Conservation (phyloP, 1,140 invertebrate genomes). For the Lordiphosa clarofinis region DNA sequence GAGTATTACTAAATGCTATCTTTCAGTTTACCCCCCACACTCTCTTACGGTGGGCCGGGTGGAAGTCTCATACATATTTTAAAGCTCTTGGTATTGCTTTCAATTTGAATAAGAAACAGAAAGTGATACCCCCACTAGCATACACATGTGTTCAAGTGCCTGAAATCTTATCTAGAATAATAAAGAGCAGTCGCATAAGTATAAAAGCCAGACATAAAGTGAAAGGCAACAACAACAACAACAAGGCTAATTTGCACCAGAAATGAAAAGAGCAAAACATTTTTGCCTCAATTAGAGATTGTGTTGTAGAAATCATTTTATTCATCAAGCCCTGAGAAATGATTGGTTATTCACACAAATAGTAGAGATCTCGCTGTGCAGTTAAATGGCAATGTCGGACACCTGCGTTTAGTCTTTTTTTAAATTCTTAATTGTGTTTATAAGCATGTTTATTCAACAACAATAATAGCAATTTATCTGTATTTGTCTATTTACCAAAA, state of each 20-base stretch:
- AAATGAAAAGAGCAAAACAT: conserved; percentile 23
- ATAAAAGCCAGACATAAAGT: conserved; percentile 23
- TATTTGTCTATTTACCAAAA: conserved; percentile 34
- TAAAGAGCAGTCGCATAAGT: conserved; percentile 10
- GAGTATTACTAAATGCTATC: conserved; percentile 12
- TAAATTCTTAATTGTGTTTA: conserved; percentile 8
- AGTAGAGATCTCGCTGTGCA: conserved; percentile 10
- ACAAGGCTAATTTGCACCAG: conserved; percentile 44
- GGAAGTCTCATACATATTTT: too few relatives aligned
- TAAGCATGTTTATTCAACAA: conserved; percentile 9
- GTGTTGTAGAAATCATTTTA: background rate
- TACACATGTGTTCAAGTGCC: conserved; percentile 3
- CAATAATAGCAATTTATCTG: conserved; percentile 39
- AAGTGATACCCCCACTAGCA: conserved; percentile 9
- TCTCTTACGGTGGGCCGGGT: background rate
- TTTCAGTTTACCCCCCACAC: background rate
- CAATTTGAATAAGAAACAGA: conserved; percentile 5
- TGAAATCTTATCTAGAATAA: conserved; percentile 13
- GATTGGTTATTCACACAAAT: conserved; percentile 27
- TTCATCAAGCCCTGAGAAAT: conserved; percentile 28
- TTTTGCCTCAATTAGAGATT: conserved; percentile 38
- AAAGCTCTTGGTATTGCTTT: too few relatives aligned
- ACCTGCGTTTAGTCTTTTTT: conserved; percentile 34
- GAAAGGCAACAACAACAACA: conserved; percentile 9
- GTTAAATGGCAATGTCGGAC: conserved; percentile 52